phyloP scores from a whole-genome alignment of 53 echinoderm and acorn worm species.

The Arbacia lixula region DNA sequence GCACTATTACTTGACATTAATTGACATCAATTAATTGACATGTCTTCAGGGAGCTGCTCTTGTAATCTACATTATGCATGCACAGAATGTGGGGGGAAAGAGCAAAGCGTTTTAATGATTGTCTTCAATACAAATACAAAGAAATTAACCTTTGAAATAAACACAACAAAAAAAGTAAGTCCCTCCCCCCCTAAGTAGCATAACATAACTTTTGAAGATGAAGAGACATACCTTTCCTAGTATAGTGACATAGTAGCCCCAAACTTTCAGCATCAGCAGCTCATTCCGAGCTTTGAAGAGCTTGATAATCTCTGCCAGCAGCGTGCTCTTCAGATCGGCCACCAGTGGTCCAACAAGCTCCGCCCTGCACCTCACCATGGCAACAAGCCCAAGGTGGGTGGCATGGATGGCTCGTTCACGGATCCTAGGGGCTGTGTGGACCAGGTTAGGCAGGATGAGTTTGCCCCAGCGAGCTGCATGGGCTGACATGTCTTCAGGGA shows the following conservation, averaged over 20 bases:
- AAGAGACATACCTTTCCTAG: slow-evolving; percentile 83
- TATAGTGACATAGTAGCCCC: slow-evolving; percentile 79
- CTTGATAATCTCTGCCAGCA: slow-evolving; percentile 85
- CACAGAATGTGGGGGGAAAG: too few relatives aligned
- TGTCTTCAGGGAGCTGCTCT: slow-evolving; percentile 78
- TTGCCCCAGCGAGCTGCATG: slow-evolving; percentile 89
- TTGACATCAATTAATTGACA: background rate
- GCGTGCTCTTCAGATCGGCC: slow-evolving; percentile 60
- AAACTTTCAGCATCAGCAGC: slow-evolving; percentile 74
- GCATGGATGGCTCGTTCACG: slow-evolving; percentile 74
- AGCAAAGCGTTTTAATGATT: too few relatives aligned
- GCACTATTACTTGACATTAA: background rate
- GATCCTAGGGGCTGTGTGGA: slow-evolving; percentile 89
- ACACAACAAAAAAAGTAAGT: too few relatives aligned
- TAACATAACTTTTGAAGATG: too few relatives aligned
- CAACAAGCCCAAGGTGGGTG: slow-evolving; percentile 69
- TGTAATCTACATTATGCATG: slow-evolving; percentile 67
- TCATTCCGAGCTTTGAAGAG: slow-evolving; percentile 82
- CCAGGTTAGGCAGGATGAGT: slow-evolving; percentile 73
- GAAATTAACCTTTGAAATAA: too few relatives aligned
- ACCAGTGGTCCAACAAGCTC: slow-evolving; percentile 71
- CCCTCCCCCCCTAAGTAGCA: too few relatives aligned
- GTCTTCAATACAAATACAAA: too few relatives aligned
- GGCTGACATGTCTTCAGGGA: slow-evolving; percentile 77
- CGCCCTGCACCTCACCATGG: slow-evolving; percentile 65